Base-by-base conservation (phyloP, 2,888 invertebrate species). In the Auanema freiburgensis region DNA sequence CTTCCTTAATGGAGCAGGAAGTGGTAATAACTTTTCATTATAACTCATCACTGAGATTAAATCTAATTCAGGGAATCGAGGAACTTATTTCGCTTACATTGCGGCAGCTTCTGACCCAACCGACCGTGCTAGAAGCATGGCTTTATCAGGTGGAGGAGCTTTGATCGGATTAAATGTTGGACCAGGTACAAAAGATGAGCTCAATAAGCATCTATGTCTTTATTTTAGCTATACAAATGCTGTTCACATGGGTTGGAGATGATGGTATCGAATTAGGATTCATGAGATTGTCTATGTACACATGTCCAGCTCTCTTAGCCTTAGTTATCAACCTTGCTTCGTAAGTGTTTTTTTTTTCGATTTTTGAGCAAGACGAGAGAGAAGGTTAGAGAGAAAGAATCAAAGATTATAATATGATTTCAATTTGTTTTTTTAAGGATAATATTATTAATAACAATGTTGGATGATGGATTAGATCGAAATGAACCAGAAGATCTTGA, bases 151-250 rank as follows among this genome's bases (percentile, higher is more conserved):
- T 3, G 74, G 74, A 2, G 74, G 71, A 12, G 67, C 69, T n/a
- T 58, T 73, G 11, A 71, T 73, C 42, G 73, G 72, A 14, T 61
- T 74, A n/a, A 74, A 68, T 23, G 59, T 69, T 24, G 73, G 73
- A 8, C 73, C 73, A 42, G 63, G 68, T 65, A 43, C 21, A 62
- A 8, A 33, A 33, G 33, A 33, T 8, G 33, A 5, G 33, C 33
- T 2, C 8, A 14, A 49, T 18, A 43, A n/a, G 33, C 8, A 33
- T 3, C 3, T 33, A 33, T 33, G 33, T 33, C 33, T 33, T 8
- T 8, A 5, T 33, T 64, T 33, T 50, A 65, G 66, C 73, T 0
- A 57, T 73, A 1, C 73, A 73, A 52, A 50, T 69, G 41, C 24
- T 57, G 5, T 75, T 74, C 63, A 74, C 69, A 21, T 76, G 67